phyloP scores from a whole-genome alignment of 2,888 invertebrate genomes.

The Drosophila helvetica region DNA sequence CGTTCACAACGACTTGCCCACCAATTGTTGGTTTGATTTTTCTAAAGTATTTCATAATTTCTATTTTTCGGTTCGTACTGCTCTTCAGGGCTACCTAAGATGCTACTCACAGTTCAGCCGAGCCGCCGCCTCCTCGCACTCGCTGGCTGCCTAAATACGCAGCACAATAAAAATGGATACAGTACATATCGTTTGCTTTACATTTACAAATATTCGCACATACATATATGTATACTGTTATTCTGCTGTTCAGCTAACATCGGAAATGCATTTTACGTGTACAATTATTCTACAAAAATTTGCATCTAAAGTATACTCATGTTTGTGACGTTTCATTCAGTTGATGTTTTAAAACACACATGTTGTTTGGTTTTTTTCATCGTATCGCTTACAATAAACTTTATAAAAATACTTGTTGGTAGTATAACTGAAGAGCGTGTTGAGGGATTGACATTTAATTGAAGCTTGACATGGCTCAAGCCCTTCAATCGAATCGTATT shows the following conservation, averaged over 20 bases:
- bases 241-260: conserved; percentile 48
- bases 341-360: conserved; percentile 42
- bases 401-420: conserved; percentile 51
- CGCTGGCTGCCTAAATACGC: conserved; percentile 37
- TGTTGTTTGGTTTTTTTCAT: background rate
- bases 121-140: background rate
- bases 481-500: conserved; percentile 39
- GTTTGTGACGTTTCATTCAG: conserved; percentile 37
- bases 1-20: conserved; percentile 9
- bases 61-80: conserved; percentile 16
- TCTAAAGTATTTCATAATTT: conserved; percentile 32
- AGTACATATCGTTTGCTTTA: conserved; percentile 8
- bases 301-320: conserved; percentile 59
- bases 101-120: conserved; percentile 48
- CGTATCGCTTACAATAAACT: conserved; percentile 39
- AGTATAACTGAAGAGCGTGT: conserved; percentile 35
- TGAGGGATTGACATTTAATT: conserved; percentile 47
- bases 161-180: conserved; percentile 40
- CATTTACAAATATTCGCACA: background rate
- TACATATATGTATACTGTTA: conserved; percentile 13
- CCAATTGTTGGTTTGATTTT: conserved; percentile 14
- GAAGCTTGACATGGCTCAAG: conserved; percentile 37
- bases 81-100: conserved; percentile 49
- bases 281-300: conserved; percentile 68
- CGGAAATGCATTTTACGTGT: conserved; percentile 58